These are phyloP conservation scores for Acrobasis suavella DNA, from an alignment of 2,888 invertebrate genomes.

Conservation along the genomic window DNA sequence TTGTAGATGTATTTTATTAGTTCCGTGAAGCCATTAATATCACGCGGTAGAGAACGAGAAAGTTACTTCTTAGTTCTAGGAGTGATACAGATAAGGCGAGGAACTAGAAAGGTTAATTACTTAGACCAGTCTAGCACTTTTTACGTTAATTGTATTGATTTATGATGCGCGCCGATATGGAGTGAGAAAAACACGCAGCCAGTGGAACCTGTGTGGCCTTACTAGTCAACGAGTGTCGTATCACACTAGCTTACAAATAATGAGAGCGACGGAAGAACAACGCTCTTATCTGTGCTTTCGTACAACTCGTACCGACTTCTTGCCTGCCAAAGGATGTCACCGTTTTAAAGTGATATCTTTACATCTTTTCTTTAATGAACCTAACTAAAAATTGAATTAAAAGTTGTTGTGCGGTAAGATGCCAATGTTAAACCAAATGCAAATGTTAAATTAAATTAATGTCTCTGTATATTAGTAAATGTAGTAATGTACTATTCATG, in stretches of 20 bases:
- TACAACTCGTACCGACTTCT: too few species aligned
- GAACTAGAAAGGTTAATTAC: conserved; percentile 6
- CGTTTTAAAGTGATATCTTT: too few species aligned
- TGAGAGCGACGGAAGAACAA: neutral
- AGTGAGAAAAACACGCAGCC: conserved; percentile 47
- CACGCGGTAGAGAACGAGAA: neutral
- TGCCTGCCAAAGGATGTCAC: too few species aligned
- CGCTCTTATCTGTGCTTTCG: neutral
- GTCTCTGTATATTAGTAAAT: too few species aligned
- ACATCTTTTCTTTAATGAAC: too few species aligned
- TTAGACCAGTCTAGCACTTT: conserved; percentile 33
- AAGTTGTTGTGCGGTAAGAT: too few species aligned
- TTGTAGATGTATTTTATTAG: neutral
- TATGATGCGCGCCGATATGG: conserved; percentile 50
- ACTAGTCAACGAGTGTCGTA: conserved; percentile 57
- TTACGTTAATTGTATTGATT: conserved; percentile 51
- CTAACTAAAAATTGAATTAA: too few species aligned
- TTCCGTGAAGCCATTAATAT: neutral
- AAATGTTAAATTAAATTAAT: too few species aligned
- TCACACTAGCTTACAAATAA: conserved; percentile 46
- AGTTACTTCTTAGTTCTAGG: neutral
- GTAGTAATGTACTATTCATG: too few species aligned
- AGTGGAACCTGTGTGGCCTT: conserved; percentile 58
- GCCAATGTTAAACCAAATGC: too few species aligned
- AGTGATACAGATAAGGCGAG: conserved; percentile 30